phyloP scores from a whole-genome alignment of 2,888 invertebrate genomes.

The Ormyrus labotus region DNA sequence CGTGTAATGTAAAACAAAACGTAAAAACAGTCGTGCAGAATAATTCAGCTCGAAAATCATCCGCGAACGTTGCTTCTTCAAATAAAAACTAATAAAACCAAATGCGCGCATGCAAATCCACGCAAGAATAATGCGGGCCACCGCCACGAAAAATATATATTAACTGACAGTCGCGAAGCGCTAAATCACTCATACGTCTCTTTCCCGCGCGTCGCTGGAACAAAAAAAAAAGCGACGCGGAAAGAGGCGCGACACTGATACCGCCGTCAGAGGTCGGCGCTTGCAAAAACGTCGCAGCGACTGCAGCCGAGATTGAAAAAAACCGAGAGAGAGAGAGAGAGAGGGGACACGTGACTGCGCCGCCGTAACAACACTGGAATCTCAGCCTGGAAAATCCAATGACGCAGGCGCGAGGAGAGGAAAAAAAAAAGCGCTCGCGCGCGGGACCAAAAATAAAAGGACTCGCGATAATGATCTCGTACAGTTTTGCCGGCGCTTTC shows the following conservation, averaged over 20 bases:
- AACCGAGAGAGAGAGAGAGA: not conserved
- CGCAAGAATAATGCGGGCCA: too few species aligned
- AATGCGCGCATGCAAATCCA: too few species aligned
- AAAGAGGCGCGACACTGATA: constrained; percentile 16
- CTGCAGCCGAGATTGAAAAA: not conserved
- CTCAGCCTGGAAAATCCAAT: constrained; percentile 26
- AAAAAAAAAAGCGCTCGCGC: not conserved
- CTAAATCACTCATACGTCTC: constrained; percentile 20
- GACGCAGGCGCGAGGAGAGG: constrained; percentile 15
- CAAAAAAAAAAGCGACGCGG: not conserved
- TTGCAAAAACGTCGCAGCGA: constrained; percentile 31
- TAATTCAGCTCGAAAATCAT: too few species aligned
- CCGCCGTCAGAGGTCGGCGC: not conserved
- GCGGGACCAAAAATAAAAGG: constrained; percentile 1
- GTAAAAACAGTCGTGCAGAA: not conserved
- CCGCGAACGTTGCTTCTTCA: too few species aligned
- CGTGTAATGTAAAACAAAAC: too few species aligned
- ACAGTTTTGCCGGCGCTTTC: not conserved
- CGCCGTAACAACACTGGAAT: not conserved
- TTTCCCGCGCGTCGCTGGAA: not conserved
- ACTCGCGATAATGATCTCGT: constrained; percentile 35
- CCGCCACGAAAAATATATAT: not conserved
- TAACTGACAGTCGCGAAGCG: constrained; percentile 3
- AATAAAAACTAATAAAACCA: too few species aligned
- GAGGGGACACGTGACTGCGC: not conserved